Conservation (phyloP, 1,140 invertebrate species). For the Carcinoscorpius rotundicauda region DNA sequence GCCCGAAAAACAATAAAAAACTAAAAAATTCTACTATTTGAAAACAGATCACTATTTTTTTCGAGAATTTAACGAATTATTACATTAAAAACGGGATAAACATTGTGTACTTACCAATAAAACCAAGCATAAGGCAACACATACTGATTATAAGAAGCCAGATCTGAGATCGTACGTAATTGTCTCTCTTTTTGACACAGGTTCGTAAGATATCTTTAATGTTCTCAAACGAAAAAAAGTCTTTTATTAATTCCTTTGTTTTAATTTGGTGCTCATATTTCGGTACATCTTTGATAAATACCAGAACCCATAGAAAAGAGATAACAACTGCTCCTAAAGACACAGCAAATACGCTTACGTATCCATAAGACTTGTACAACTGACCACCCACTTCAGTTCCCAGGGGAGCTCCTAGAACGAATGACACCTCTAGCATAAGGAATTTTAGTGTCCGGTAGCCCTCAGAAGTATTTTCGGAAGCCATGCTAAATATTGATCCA, state of each 20-base stretch:
- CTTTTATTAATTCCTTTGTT: conserved; percentile 3
- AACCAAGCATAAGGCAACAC: conserved; percentile 20
- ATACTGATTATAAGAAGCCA: conserved; percentile 26
- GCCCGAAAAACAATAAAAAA: too few relatives aligned
- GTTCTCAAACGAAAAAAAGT: conserved; percentile 24
- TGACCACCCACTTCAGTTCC: conserved; percentile 14
- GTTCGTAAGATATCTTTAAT: conserved; percentile 28
- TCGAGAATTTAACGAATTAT: too few relatives aligned
- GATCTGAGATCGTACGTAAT: conserved; percentile 25
- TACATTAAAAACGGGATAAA: too few relatives aligned
- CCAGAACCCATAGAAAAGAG: background rate
- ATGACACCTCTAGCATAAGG: conserved; percentile 39
- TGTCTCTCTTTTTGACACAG: conserved; percentile 28
- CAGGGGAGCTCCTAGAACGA: conserved; percentile 32
- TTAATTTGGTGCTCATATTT: background rate
- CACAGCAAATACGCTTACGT: background rate
- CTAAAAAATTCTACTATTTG: too few relatives aligned
- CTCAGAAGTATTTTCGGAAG: conserved; percentile 5
- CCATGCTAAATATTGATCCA: conserved; percentile 11
- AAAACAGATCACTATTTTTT: too few relatives aligned
- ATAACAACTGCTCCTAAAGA: background rate
- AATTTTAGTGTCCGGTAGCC: conserved; percentile 30
- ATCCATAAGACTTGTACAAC: conserved; percentile 6
- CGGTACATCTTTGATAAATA: background rate
- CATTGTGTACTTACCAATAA: conserved; percentile 5